A percentile compares a stretch with the other conserved stretches of the same genome.
Evolutionary conservation across 2,888 invertebrate species (phyloP).

Genomic region (Diplolepis rosae): DNA sequence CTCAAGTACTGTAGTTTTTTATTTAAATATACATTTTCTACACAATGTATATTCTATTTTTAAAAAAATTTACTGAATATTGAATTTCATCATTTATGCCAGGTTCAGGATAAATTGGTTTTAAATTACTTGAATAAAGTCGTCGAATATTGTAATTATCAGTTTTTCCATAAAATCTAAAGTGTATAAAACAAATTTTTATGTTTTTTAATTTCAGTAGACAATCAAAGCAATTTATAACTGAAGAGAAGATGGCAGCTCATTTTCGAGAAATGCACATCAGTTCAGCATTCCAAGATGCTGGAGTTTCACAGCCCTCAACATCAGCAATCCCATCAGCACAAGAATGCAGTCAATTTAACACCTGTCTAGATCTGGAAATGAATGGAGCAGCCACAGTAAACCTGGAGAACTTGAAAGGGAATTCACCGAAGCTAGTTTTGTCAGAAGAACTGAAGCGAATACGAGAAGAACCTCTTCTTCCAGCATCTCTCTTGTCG

Average conservation of each 20-base stretch:
- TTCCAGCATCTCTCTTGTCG: slow-evolving; percentile 80
- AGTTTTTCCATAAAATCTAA: no score
- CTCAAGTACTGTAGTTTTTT: no score
- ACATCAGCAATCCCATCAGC: slow-evolving; percentile 52
- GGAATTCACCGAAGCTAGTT: slow-evolving; percentile 70
- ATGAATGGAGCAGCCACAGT: slow-evolving; percentile 49
- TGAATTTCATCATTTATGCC: no score
- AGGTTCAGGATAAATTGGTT: no score
- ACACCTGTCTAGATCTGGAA: slow-evolving; percentile 43
- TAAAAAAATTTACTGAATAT: no score
- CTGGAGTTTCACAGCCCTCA: slow-evolving; percentile 50
- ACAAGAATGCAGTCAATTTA: slow-evolving; percentile 28
- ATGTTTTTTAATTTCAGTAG: slow-evolving; percentile 52
- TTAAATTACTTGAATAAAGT: no score
- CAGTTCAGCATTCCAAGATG: slow-evolving; percentile 65
- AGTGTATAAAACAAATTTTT: no score
- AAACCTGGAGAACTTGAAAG: slow-evolving; percentile 43
- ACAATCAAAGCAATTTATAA: slow-evolving; percentile 82
- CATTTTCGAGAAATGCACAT: slow-evolving; percentile 86
- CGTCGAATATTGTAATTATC: no score
- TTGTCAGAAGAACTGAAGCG: slow-evolving; percentile 84
- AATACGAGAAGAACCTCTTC: slow-evolving; percentile 79
- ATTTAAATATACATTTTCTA: no score
- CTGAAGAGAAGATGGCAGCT: slow-evolving; percentile 89
- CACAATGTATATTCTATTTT: no score